phyloP scores from a whole-genome alignment of 2,113 vertebrate species.

The Eretmochelys imbricata region DNA sequence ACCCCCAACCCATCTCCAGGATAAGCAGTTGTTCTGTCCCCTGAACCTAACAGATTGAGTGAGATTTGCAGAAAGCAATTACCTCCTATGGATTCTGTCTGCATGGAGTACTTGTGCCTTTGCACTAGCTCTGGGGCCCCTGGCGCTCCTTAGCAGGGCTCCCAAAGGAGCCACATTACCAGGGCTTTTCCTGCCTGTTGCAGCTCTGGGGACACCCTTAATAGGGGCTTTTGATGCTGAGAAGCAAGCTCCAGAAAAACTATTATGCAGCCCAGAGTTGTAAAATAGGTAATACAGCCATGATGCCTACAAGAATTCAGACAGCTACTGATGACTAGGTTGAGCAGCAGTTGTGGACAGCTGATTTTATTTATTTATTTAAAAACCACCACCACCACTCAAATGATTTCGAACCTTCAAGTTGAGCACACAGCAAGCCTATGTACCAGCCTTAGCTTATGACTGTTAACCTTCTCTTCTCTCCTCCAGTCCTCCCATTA shows the following conservation, averaged over 20 bases:
- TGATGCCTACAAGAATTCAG: not conserved
- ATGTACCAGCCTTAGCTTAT: not conserved
- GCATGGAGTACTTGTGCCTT: not conserved
- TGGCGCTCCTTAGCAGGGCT: not conserved
- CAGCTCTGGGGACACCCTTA: not conserved
- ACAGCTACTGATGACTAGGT: not conserved
- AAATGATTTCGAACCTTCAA: not conserved
- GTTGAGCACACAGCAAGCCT: not conserved
- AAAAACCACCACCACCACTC: not conserved
- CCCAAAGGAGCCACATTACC: not conserved
- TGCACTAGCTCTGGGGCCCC: not conserved
- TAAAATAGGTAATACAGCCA: conserved; percentile 16
- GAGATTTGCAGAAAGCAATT: fast-evolving
- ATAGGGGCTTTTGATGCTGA: conserved; percentile 18
- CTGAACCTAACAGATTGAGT: not conserved
- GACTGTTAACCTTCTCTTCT: not conserved
- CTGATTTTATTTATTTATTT: not conserved
- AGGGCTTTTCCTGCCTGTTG: not conserved
- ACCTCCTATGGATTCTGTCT: not conserved
- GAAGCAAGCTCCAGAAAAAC: conserved; percentile 5
- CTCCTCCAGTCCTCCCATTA: not conserved
- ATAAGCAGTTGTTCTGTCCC: not conserved
- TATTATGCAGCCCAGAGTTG: not conserved
- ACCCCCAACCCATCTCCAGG: not conserved
- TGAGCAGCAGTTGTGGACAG: not conserved